Evolutionary conservation across 1,140 invertebrate species (phyloP).

Genomic region (Trichogramma pretiosum): DNA sequence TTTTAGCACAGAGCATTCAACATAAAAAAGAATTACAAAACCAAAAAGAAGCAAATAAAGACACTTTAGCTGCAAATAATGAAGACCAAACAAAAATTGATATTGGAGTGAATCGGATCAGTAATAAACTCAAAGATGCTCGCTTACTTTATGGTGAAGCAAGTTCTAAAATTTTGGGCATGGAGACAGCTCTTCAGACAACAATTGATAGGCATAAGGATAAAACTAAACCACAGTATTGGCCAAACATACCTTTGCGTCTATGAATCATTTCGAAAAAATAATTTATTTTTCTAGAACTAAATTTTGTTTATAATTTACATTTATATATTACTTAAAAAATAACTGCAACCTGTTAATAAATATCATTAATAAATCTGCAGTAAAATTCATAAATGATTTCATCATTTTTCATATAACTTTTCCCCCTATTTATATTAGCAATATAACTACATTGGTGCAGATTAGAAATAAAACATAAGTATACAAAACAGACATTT

Average conservation of each 20-base stretch:
- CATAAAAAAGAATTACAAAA: slow-evolving; percentile 47
- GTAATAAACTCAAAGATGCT: slow-evolving; percentile 36
- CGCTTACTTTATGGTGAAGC: slow-evolving; percentile 52
- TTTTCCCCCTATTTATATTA: too few species aligned
- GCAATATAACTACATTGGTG: too few species aligned
- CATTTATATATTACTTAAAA: too few species aligned
- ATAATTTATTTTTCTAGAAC: too few species aligned
- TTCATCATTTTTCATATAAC: too few species aligned
- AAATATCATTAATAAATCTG: too few species aligned
- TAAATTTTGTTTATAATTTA: too few species aligned
- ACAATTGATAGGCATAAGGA: slow-evolving; percentile 57
- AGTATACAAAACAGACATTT: too few species aligned
- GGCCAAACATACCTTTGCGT: slow-evolving; percentile 70
- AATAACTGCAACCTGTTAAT: too few species aligned
- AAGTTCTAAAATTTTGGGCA: slow-evolving; percentile 59
- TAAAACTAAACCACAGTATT: slow-evolving; percentile 53
- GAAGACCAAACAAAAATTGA: slow-evolving; percentile 3
- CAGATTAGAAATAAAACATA: too few species aligned
- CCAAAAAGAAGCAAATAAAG: slow-evolving; percentile 29
- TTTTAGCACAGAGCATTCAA: slow-evolving; percentile 52
- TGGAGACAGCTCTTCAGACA: slow-evolving; percentile 64
- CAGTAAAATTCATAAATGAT: too few species aligned
- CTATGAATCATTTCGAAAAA: too few species aligned
- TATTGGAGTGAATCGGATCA: slow-evolving; percentile 22
- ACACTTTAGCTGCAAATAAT: slow-evolving; percentile 20